Conservation (phyloP, 1,140 invertebrate genomes). For the Saxidomus purpurata region DNA sequence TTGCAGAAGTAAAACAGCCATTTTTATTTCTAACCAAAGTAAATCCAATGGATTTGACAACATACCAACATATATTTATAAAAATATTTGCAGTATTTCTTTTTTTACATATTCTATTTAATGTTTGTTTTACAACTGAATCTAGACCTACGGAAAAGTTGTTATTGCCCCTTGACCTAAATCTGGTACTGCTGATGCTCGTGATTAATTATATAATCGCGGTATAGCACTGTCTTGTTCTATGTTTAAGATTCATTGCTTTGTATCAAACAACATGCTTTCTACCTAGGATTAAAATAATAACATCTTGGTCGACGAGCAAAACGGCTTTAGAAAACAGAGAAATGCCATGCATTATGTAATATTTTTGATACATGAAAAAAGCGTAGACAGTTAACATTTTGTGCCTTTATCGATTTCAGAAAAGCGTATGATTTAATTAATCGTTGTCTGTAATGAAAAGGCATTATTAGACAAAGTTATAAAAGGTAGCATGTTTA, state of each 20-base stretch:
- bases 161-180: constrained; percentile 52
- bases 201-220: too few relatives aligned
- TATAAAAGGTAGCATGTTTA: too few relatives aligned
- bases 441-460: too few relatives aligned
- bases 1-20: too few relatives aligned
- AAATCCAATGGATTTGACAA: too few relatives aligned
- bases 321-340: too few relatives aligned
- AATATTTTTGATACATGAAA: constrained; percentile 66
- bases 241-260: constrained; percentile 64
- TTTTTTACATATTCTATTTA: background rate
- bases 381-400: constrained; percentile 36
- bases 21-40: too few relatives aligned
- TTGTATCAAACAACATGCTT: constrained; percentile 66
- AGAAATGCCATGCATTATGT: constrained; percentile 66
- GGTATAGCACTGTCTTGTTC: constrained; percentile 52
- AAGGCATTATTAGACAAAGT: constrained; percentile 60
- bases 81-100: too few relatives aligned
- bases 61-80: too few relatives aligned
- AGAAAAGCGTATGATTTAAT: too few relatives aligned
- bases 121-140: background rate
- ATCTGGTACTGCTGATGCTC: constrained; percentile 1
- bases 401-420: too few relatives aligned
- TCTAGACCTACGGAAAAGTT: constrained; percentile 23
- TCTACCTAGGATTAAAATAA: constrained; percentile 44
- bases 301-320: too few relatives aligned